Evolutionary conservation across 2,113 vertebrate genomes (phyloP).

Genomic region (Caranx melampygus): DNA sequence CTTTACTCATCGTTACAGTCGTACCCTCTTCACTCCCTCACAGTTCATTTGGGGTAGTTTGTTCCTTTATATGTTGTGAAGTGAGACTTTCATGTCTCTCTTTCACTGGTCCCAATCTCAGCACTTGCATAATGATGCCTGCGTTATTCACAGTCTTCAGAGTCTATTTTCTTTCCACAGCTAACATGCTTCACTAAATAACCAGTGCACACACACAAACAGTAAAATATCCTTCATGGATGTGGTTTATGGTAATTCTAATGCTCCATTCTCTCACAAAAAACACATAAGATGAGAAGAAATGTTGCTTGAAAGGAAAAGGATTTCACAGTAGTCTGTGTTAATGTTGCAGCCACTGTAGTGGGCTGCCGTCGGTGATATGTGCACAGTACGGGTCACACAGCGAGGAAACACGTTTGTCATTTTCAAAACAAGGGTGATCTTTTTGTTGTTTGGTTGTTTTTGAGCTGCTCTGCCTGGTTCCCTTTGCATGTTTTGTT

Average conservation of each 20-base stretch:
- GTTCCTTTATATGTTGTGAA: slow-evolving; percentile 21
- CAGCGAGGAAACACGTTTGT: slow-evolving; percentile 13
- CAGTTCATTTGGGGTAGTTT: slow-evolving; percentile 16
- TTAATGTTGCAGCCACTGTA: slow-evolving; percentile 43
- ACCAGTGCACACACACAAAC: slow-evolving; percentile 1
- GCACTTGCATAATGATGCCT: slow-evolving; percentile 12
- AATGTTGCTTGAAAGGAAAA: slow-evolving; percentile 5
- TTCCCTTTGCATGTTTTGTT: slow-evolving; percentile 18
- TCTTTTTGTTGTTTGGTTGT: slow-evolving; percentile 18
- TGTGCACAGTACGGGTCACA: slow-evolving; percentile 31
- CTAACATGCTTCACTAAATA: slow-evolving; percentile 23
- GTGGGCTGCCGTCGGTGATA: slow-evolving; percentile 47
- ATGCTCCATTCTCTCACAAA: slow-evolving; percentile 21
- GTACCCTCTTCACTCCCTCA: slow-evolving; percentile 39
- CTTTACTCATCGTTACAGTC: slow-evolving; percentile 28
- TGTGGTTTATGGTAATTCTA: slow-evolving; percentile 14
- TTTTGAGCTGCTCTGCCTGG: slow-evolving; percentile 24
- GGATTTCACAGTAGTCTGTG: background rate
- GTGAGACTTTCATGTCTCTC: slow-evolving; percentile 22
- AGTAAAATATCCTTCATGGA: slow-evolving; percentile 13
- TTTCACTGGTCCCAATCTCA: background rate
- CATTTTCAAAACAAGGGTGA: slow-evolving; percentile 42
- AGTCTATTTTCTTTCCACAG: slow-evolving; percentile 2
- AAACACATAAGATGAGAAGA: slow-evolving; percentile 17
- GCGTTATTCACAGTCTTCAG: slow-evolving; percentile 10